Base-by-base conservation (phyloP, 2,888 invertebrate species). In the Melanophora roralis region DNA sequence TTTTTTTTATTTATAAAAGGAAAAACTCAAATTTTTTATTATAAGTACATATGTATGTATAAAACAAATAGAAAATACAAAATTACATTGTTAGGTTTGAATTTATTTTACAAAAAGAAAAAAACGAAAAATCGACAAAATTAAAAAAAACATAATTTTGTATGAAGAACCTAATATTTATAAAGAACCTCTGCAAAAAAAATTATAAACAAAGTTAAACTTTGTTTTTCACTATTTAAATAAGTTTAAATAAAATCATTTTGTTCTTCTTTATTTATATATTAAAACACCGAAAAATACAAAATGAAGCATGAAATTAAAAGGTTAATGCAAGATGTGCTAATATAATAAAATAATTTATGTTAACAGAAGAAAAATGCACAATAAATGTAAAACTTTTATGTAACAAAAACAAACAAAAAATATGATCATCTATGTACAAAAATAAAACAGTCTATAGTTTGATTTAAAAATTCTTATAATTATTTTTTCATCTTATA, bases 341-440 rank as follows among this genome's bases (percentile, higher is more conserved):
- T n/a, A 67, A 53, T 60, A 51, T 67, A 43, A 68, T 40, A 38
- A 77, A 74, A 76, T 49, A 45, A 82, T 76, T 59, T 69, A 84
- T 85, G 84, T 85, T 83, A 84, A 83, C 82, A 85, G 80, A 83
- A 82, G 85, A 81, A 83, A 85, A 86, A 86, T 87, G 88, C 87
- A 88, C 87, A 88, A 86, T 86, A 85, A 87, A 84, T 85, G 83
- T 85, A 84, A 84, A 86, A 84, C 86, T 85, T n/a, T 79, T 83
- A 84, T 84, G 81, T 83, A 82, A 82, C 77, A 81, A 84, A 84
- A 86, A 82, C 72, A 82, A 84, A 68, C 72, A 82, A 84, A 68
- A 49, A 72, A 67, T 71, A 62, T 82, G 65, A 75, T 82, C 78
- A 82, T 78, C 53, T 32, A 27, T 27, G 21, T 43, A 73, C 59